Evolutionary conservation across 2,888 invertebrate species (phyloP).

Genomic region (Gasteruption jaculator): DNA sequence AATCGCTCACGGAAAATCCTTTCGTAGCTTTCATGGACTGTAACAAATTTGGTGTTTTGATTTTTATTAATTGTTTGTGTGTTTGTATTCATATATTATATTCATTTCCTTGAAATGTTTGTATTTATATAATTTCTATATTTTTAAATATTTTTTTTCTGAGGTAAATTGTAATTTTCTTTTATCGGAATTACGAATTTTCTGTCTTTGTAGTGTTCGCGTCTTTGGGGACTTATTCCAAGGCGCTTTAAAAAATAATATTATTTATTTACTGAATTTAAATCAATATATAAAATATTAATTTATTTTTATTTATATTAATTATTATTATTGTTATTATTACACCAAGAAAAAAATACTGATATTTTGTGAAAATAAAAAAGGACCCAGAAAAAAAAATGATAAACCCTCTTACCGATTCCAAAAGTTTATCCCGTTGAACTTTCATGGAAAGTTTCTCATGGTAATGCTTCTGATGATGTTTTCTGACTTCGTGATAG

Average conservation of each 20-base stretch:
- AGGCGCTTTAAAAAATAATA: no score
- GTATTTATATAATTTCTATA: slow-evolving; percentile 1
- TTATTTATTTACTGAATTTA: no score
- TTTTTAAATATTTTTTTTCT: not conserved
- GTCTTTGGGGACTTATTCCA: no score
- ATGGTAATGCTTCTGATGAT: slow-evolving; percentile 83
- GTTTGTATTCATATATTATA: no score
- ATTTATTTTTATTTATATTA: not conserved
- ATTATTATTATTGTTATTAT: not conserved
- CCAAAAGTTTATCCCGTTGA: slow-evolving; percentile 73
- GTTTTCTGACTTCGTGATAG: slow-evolving; percentile 72
- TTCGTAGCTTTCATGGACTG: slow-evolving; percentile 80
- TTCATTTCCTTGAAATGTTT: no score
- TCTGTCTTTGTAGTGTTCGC: no score
- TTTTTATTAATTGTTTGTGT: no score
- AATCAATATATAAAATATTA: not conserved
- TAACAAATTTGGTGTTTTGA: no score
- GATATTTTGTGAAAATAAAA: not conserved
- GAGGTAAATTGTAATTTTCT: not conserved
- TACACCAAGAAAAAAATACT: not conserved
- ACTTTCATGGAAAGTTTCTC: slow-evolving; percentile 82
- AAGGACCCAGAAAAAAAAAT: not conserved
- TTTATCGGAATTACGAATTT: no score
- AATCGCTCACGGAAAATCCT: slow-evolving; percentile 81
- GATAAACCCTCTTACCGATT: slow-evolving; percentile 63